These are phyloP conservation scores for Sinosuthora webbiana DNA, from an alignment of 2,113 vertebrate species.

Conservation along the genomic window DNA sequence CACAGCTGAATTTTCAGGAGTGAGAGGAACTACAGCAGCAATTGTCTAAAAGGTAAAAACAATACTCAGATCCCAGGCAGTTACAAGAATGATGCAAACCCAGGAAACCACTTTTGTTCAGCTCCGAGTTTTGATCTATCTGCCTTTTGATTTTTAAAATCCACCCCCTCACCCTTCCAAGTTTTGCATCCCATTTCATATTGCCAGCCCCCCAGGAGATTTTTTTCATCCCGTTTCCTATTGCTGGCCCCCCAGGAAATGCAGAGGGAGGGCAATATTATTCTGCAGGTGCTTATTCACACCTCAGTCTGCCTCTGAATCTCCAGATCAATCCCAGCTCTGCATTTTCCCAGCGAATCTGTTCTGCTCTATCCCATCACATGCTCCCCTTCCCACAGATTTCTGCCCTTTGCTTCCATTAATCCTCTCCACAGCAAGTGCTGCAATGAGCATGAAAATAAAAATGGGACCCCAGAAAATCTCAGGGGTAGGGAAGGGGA, in stretches of 20 bases:
- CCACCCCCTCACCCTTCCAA: not conserved
- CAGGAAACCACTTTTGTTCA: slow-evolving; percentile 4
- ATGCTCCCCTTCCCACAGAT: not conserved
- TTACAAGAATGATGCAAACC: not conserved
- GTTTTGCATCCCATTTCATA: not conserved
- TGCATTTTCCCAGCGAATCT: not conserved
- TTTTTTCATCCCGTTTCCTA: not conserved
- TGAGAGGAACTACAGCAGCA: not conserved
- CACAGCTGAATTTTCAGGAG: not conserved
- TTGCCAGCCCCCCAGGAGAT: not conserved
- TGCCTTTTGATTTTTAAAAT: not conserved
- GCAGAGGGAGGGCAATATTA: not conserved
- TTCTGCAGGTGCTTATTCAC: not conserved
- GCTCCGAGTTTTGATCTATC: not conserved
- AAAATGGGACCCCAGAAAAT: not conserved
- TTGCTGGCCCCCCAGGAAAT: not conserved
- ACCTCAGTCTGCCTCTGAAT: not conserved
- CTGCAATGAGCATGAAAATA: not conserved
- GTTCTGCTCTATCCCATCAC: not conserved
- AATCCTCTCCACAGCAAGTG: not conserved
- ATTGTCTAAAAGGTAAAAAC: not conserved
- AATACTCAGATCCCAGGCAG: not conserved
- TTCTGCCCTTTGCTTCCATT: not conserved
- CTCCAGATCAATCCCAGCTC: not conserved
- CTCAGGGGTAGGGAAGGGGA: not conserved